Percentiles rank a stretch among this genome's conserved stretches.
Evolutionary conservation across 2,113 vertebrate species (phyloP).

Genomic region (Alaudala cheleensis): DNA sequence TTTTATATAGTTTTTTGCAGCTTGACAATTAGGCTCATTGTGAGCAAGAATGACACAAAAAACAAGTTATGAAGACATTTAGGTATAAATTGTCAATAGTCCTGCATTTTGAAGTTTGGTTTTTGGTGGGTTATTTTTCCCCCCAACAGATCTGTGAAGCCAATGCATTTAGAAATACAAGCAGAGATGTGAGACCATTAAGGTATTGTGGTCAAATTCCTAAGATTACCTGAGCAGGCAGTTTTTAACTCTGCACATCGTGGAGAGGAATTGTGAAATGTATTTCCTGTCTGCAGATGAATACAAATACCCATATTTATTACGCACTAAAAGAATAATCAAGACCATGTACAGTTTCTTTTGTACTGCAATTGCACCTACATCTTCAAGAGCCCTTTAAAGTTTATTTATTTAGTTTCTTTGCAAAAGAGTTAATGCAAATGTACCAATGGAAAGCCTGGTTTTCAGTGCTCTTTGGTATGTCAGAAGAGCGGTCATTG

Average conservation of each 20-base stretch:
- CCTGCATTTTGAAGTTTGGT: background rate
- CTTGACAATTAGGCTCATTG: background rate
- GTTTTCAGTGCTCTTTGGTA: background rate
- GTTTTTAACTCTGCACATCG: background rate
- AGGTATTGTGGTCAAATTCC: background rate
- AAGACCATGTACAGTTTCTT: background rate
- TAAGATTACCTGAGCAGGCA: background rate
- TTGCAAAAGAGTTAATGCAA: background rate
- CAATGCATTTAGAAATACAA: background rate
- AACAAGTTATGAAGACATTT: background rate
- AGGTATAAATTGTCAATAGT: background rate
- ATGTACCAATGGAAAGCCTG: background rate
- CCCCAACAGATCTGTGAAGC: background rate
- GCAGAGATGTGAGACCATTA: background rate
- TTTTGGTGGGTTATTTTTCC: background rate
- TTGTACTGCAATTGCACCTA: background rate
- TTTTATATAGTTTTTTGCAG: background rate
- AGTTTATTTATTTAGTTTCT: background rate
- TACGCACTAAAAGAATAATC: background rate
- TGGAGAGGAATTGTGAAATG: background rate
- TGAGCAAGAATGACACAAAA: background rate
- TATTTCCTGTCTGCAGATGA: background rate
- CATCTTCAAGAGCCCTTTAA: background rate
- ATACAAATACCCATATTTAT: background rate
- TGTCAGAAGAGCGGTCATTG: background rate